Base-by-base conservation (phyloP, 2,888 invertebrate species). In the Platerodrilus igneus region DNA sequence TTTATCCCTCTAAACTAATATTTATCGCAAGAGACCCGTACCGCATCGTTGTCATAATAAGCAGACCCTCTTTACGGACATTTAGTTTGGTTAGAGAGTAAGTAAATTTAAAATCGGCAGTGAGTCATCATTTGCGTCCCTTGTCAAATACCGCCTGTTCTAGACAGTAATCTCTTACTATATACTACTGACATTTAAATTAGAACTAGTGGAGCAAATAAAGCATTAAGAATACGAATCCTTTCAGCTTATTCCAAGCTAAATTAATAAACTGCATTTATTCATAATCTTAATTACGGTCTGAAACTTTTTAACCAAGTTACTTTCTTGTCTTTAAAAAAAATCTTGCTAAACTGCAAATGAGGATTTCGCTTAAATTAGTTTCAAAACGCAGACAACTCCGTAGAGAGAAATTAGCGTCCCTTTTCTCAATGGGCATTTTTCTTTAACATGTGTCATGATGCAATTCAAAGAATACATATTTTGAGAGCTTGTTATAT, bases 71-170 rank as follows among this genome's bases (percentile, higher is more conserved):
- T 37, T 39, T 39, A 38, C 38, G 43, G 35, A 23, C 27, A 32
- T 39, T 43, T 43, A 30, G 31, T 31, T 43, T 23, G 38, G 43
- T 35, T 39, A 28, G 27, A 36, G 40, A 48, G 49, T 51, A 49
- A 48, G 48, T 46, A 50, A 48, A 49, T 48, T 45, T 44, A 42
- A 47, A 45, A 48, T 47, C 41, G 41, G 44, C 51, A 52, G 50
- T 54, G 54, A 54, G 41, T 54, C 54, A 54, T 51, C 52, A 51
- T 48, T 47, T 45, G 32, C 54, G 52, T 51, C 52, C 52, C 49
- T 47, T 45, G 32, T 48, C 47, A 35, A 34, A 38, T 41, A 39
- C 41, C 39, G 52, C 47, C 45, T 52, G 48, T 53, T 49, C 41
- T 45, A 47, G 51, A 46, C 49, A 50, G 40, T 55, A 50, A 52